Base-by-base conservation (phyloP, 2,888 invertebrate genomes). In the Phalera bucephala region DNA sequence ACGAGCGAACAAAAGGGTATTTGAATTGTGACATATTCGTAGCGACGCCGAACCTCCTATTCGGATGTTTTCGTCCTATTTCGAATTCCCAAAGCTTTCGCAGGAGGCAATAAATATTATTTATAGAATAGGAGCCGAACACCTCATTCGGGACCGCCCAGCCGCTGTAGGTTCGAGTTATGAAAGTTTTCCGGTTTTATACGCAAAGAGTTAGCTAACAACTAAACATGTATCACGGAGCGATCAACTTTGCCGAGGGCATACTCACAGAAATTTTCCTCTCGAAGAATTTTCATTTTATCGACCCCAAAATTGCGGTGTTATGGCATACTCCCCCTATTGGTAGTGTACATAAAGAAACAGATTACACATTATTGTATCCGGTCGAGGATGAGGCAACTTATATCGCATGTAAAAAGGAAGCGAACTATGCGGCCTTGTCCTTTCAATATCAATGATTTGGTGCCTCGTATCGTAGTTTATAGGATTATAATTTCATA, bases 161-260 rank as follows among this genome's bases (percentile, higher is more conserved):
- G 47, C 57, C 33, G 14, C 33, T 45, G 36, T 47, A 50, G 52
- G 40, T 53, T 10, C 52, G 56, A 67, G 72, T 71, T 72, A 71
- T 69, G 66, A 76, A 76, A 72, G 66, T 69, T 63, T 41, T 48
- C 45, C 45, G 56, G 64, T 73, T 75, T 73, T 77, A 72, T 65
- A 68, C 68, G 61, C 63, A 49, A 59, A 49, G 53, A 56, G 62
- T 64, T 58, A 49, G 53, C 59, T 56, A 54, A 58, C 51, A 60
- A 50, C 49, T 55, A 57, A 52, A 61, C 52, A 55, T 58, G 58
- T 64, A 61, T 55, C 47, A 46, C 36, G 49, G 47, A 57, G 54
- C 58, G 47, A 58, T 57, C 55, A 60, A 66, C 58, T 69, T 68
- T 60, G 39, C 43, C 29, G 43, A 48, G 45, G 49, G 47, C 43